Evolutionary conservation across 2,888 invertebrate genomes (phyloP), one percentile per base, ranked within the genome.

Genomic region (Tiliacea citrago): DNA sequence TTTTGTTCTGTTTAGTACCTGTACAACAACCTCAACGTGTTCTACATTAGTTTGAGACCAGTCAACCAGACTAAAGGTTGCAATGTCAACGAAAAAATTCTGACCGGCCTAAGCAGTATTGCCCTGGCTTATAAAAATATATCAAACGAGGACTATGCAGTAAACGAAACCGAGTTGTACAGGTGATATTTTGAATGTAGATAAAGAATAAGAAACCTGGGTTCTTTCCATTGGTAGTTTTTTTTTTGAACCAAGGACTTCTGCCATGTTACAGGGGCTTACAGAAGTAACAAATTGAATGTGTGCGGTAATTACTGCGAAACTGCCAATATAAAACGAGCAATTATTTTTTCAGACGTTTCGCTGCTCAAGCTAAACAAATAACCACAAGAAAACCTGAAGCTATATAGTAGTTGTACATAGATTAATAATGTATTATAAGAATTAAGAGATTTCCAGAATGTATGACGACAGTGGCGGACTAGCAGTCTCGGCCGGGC

Each of bases 101-200:
- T 68, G 16, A 24, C 18, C 2, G 72, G 73, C 12, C 18, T 84
- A 5, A 61, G 29, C 49, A 63, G 29, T 9, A 60, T 83, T 67
- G 29, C 49, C 13, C 10, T 35, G 4, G 62, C 74, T 29, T 55
- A 63, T 24, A 29, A 9, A n/a, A 13, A 18, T 21, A 42, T 51
- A 18, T 2, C 8, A 12, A 2, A 24, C 5, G 21, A 16, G 9
- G 24, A 72, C 35, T 29, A 12, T 2, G 16, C 6, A 21, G 10
- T 49, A n/a, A 9, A 70, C 49, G 10, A 75, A 12, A 57, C 21
- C 2, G 16, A 21, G n/a, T 81, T 71, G 71, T 81, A 77, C 24
- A 75, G 77, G 77, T 83, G 68, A 73, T 8, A 53, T 55, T 60
- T n/a, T 45, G 4, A 65, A 65, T 21, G 9, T 42, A 29, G 21